Percentiles rank a stretch among this genome's conserved stretches.
These are phyloP conservation scores for Murina feae DNA, from an alignment of 2,113 vertebrate genomes.

Conservation along the genomic window DNA sequence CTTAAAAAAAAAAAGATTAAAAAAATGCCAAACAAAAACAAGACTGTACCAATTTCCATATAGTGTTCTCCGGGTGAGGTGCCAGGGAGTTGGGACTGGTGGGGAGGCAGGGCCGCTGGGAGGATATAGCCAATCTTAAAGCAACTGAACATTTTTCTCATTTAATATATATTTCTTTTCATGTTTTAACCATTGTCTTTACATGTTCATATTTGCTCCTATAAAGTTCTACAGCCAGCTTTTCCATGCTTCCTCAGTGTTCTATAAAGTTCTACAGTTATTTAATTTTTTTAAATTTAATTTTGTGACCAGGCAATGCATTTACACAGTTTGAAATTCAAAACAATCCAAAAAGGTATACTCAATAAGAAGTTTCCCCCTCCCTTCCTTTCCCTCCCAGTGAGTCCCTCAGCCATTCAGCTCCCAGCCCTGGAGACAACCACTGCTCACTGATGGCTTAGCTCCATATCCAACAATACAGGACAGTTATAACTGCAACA, in stretches of 20 bases:
- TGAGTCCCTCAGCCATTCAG: background rate
- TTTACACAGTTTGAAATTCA: constrained; percentile 12
- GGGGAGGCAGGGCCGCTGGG: no score
- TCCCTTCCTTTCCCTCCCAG: background rate
- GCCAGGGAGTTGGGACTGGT: background rate
- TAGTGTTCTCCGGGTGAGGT: background rate
- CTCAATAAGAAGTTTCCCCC: background rate
- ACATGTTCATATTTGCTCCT: background rate
- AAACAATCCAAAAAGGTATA: constrained; percentile 20
- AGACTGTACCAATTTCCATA: background rate
- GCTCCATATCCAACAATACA: background rate
- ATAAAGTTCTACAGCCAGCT: background rate
- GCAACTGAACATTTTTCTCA: background rate
- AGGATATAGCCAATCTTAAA: background rate
- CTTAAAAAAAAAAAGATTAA: background rate
- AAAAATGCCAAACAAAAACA: background rate
- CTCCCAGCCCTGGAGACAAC: background rate
- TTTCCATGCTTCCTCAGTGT: constrained; percentile 1
- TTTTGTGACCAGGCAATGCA: constrained; percentile 36
- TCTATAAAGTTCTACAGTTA: constrained; percentile 5
- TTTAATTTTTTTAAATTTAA: constrained; percentile 18
- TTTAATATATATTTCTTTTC: background rate
- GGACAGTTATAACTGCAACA: background rate
- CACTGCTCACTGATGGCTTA: background rate
- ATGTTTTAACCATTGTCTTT: background rate